These are phyloP conservation scores for Eilema griseolum DNA, from an alignment of 2,888 invertebrate genomes.

Conservation along the genomic window DNA sequence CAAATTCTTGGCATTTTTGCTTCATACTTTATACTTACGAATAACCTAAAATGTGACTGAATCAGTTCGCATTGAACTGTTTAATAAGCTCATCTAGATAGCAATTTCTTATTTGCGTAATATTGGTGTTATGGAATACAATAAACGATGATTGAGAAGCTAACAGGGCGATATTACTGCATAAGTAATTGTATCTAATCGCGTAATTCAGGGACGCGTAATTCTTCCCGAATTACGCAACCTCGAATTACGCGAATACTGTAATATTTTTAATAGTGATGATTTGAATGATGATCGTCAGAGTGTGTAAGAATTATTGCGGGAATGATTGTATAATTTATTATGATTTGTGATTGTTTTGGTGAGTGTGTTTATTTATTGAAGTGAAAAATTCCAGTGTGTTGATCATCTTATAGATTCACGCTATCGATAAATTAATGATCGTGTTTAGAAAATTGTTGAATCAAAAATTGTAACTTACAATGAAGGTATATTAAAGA, in stretches of 20 bases:
- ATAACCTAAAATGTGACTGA: not conserved
- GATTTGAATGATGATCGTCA: not conserved
- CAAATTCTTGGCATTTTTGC: not conserved
- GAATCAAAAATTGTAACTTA: no score
- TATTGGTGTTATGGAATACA: no score
- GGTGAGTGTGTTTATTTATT: slow-evolving; percentile 20
- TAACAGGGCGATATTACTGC: no score
- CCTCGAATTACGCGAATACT: not conserved
- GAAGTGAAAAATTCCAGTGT: not conserved
- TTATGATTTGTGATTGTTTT: not conserved
- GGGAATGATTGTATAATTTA: slow-evolving; percentile 7
- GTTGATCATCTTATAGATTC: not conserved
- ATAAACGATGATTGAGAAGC: no score
- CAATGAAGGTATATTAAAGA: no score
- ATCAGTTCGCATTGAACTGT: not conserved
- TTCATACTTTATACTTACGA: not conserved
- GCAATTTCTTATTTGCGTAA: no score
- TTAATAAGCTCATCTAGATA: not conserved
- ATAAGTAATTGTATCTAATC: not conserved
- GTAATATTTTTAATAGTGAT: slow-evolving; percentile 4
- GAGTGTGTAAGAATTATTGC: not conserved
- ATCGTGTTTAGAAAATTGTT: slow-evolving; percentile 43
- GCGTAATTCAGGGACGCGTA: not conserved
- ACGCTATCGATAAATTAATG: not conserved
- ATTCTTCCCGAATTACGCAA: not conserved